phyloP scores from a whole-genome alignment of 2,113 vertebrate genomes.

The Pygoscelis antarcticus region DNA sequence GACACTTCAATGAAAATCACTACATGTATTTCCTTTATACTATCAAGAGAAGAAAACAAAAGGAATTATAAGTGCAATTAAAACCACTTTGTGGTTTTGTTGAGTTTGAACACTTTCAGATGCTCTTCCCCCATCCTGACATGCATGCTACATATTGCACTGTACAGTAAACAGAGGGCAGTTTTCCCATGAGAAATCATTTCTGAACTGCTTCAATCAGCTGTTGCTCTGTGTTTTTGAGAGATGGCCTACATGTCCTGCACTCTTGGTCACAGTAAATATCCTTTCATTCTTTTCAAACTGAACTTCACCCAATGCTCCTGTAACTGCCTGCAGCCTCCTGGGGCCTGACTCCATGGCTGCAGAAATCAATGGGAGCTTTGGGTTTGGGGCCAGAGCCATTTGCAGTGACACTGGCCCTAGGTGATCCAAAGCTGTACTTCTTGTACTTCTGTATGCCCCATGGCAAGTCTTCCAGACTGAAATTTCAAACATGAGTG shows the following conservation, averaged over 20 bases:
- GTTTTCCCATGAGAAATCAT: neutral
- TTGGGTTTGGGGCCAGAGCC: neutral
- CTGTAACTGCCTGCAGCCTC: neutral
- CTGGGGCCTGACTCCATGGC: neutral
- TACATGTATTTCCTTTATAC: neutral
- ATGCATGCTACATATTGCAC: rapidly evolving
- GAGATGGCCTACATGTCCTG: neutral
- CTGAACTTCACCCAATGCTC: neutral
- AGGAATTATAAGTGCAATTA: neutral
- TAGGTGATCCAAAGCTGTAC: neutral
- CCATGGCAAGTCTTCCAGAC: neutral
- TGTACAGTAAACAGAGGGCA: neutral
- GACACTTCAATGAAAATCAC: neutral
- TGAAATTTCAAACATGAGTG: neutral
- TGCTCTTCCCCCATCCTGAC: neutral
- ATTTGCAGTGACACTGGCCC: neutral
- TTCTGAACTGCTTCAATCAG: neutral
- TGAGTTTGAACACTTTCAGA: neutral
- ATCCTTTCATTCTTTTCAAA: neutral
- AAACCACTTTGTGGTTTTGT: neutral
- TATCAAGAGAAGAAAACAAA: neutral
- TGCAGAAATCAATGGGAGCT: neutral
- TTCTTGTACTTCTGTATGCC: neutral
- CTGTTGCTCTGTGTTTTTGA: neutral
- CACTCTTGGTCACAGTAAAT: neutral